A percentile compares a stretch with the other conserved stretches of the same genome.
Conservation (phyloP, 2,888 invertebrate genomes). For the Cetonia aurata region DNA sequence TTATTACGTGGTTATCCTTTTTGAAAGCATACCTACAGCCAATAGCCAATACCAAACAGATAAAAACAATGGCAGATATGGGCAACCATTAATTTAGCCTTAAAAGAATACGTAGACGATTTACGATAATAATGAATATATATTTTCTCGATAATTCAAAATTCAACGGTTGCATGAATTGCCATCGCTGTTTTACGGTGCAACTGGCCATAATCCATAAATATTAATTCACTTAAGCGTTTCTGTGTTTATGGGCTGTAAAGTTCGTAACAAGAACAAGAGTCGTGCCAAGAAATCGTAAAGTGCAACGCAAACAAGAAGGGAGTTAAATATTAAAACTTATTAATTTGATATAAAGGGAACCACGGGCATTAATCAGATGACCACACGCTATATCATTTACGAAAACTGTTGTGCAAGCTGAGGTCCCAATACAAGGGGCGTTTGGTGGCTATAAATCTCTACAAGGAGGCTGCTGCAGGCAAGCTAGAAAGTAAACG, state of each 20-base stretch:
- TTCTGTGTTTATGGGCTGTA: constrained; percentile 47
- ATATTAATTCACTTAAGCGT: constrained; percentile 48
- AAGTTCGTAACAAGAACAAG: constrained; percentile 46
- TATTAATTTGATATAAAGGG: constrained; percentile 50
- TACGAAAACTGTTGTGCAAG: constrained; percentile 46
- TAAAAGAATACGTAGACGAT: constrained; percentile 38
- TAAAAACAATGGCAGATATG: constrained; percentile 29
- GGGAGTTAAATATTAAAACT: constrained; percentile 48
- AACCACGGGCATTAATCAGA: constrained; percentile 50
- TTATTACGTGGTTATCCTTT: neutral
- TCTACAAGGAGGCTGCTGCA: constrained; percentile 46
- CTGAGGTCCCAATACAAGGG: constrained; percentile 48
- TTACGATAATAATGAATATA: constrained; percentile 44
- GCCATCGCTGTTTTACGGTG: constrained; percentile 43
- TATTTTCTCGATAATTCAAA: constrained; percentile 42
- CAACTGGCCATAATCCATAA: constrained; percentile 45
- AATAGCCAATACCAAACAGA: constrained; percentile 13
- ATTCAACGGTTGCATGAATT: constrained; percentile 45
- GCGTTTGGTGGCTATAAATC: constrained; percentile 50
- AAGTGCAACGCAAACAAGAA: constrained; percentile 45
- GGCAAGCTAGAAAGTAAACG: constrained; percentile 47
- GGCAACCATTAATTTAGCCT: constrained; percentile 32
- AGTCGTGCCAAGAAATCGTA: constrained; percentile 50
- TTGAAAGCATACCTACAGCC: neutral
- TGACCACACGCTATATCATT: constrained; percentile 49